phyloP scores from a whole-genome alignment of 2,888 invertebrate genomes.

The Nezara viridula region DNA sequence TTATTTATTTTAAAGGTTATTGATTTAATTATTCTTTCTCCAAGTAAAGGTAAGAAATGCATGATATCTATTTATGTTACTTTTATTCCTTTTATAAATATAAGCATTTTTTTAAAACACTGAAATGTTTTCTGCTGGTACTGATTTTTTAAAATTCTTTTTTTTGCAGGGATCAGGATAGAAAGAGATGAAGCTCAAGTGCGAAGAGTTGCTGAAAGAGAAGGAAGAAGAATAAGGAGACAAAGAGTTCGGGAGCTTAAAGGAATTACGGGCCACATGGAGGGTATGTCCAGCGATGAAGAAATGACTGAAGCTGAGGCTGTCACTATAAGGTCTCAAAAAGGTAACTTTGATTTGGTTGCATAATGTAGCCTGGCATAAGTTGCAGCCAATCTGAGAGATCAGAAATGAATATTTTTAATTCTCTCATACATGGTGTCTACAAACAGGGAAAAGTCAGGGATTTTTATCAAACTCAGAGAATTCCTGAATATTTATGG shows the following conservation, averaged over 20 bases:
- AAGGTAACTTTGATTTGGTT: conserved; percentile 68
- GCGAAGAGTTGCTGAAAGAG: conserved; percentile 88
- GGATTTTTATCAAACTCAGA: too few relatives aligned
- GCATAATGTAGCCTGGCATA: neutral
- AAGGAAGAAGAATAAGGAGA: conserved; percentile 90
- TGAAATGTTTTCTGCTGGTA: neutral
- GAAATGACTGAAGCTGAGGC: conserved; percentile 89
- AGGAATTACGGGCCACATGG: conserved; percentile 76
- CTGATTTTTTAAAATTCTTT: neutral
- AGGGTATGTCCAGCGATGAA: conserved; percentile 97
- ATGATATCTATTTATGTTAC: neutral
- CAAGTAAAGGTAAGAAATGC: neutral
- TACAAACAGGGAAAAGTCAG: too few relatives aligned
- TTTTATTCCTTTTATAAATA: neutral
- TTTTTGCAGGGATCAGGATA: conserved; percentile 9
- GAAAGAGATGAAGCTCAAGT: conserved; percentile 65
- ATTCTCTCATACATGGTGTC: too few relatives aligned
- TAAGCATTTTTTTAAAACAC: neutral
- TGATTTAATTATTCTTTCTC: neutral
- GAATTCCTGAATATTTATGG: too few relatives aligned
- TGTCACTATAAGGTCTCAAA: conserved; percentile 75
- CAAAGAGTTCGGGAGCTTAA: conserved; percentile 79
- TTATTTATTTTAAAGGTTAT: neutral
- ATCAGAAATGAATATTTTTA: too few relatives aligned
- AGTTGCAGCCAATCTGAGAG: too few relatives aligned